Evolutionary conservation across 1,140 invertebrate species (phyloP).

Genomic region (Yoshiicerus persimilis): DNA sequence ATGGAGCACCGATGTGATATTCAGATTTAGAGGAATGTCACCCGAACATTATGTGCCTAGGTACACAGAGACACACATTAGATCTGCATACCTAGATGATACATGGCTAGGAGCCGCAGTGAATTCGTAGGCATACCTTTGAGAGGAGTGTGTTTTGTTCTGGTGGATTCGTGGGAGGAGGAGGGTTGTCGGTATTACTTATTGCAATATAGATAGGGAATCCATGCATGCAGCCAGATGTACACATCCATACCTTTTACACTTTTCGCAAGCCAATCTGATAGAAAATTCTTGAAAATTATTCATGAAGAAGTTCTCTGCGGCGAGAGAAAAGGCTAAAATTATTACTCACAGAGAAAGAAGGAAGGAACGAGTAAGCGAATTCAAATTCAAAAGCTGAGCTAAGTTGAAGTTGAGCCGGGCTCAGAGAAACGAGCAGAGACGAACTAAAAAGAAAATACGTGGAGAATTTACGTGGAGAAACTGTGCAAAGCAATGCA

Average conservation of each 20-base stretch:
- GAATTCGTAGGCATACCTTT: neutral
- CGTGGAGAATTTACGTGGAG: neutral
- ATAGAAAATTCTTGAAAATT: constrained; percentile 23
- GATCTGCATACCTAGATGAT: neutral
- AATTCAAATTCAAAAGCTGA: constrained; percentile 13
- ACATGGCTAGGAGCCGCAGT: neutral
- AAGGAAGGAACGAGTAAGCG: neutral
- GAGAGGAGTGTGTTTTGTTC: neutral
- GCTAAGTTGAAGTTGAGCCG: constrained; percentile 13
- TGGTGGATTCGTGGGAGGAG: neutral
- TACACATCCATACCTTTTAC: neutral
- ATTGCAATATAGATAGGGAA: neutral
- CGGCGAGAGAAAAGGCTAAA: neutral
- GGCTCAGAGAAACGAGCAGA: constrained; percentile 10
- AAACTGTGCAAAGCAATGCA: neutral
- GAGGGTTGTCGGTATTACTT: neutral
- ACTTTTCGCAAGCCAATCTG: neutral
- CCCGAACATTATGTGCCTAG: neutral
- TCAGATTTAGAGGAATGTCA: neutral
- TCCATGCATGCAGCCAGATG: neutral
- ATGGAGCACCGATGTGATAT: neutral
- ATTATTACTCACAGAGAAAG: constrained; percentile 9
- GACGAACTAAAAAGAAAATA: constrained; percentile 11
- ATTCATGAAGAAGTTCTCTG: constrained; percentile 10
- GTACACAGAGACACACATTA: neutral